These are phyloP conservation scores for Xylocampa areola DNA, from an alignment of 2,888 invertebrate species.

Conservation along the genomic window DNA sequence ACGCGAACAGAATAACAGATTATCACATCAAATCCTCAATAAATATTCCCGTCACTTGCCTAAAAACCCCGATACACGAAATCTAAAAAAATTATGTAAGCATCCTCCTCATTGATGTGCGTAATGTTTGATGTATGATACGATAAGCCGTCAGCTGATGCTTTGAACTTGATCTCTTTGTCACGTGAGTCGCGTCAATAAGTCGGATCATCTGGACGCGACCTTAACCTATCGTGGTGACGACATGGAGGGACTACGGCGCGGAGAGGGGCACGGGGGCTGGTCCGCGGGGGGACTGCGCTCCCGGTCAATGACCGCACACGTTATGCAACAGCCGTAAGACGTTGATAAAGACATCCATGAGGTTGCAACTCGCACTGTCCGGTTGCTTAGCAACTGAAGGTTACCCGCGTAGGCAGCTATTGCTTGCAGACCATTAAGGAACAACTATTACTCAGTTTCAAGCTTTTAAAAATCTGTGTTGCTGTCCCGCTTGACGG, in stretches of 20 bases:
- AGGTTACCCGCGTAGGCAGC: constrained; percentile 3
- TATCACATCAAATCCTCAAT: background rate
- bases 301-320: constrained; percentile 65
- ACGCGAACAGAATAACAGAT: background rate
- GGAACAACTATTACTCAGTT: background rate
- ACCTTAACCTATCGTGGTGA: constrained; percentile 52
- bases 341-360: constrained; percentile 65
- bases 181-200: constrained; percentile 19
- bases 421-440: background rate
- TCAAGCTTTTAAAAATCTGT: constrained; percentile 8
- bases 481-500: background rate
- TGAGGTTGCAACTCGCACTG: constrained; percentile 48
- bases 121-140: constrained; percentile 21
- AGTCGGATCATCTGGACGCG: constrained; percentile 42
- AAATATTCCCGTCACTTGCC: background rate
- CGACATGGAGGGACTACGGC: constrained; percentile 55
- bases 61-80: background rate
- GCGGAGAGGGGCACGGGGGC: constrained; percentile 8
- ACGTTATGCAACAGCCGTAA: constrained; percentile 70
- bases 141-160: constrained; percentile 36
- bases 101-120: background rate
- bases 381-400: constrained; percentile 41
- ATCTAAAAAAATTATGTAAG: background rate
- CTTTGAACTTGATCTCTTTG: constrained; percentile 49
- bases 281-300: constrained; percentile 39